Percentiles rank a stretch among this genome's conserved stretches.
phyloP scores from a whole-genome alignment of 2,113 vertebrate species.

The Cichladusa arquata region DNA sequence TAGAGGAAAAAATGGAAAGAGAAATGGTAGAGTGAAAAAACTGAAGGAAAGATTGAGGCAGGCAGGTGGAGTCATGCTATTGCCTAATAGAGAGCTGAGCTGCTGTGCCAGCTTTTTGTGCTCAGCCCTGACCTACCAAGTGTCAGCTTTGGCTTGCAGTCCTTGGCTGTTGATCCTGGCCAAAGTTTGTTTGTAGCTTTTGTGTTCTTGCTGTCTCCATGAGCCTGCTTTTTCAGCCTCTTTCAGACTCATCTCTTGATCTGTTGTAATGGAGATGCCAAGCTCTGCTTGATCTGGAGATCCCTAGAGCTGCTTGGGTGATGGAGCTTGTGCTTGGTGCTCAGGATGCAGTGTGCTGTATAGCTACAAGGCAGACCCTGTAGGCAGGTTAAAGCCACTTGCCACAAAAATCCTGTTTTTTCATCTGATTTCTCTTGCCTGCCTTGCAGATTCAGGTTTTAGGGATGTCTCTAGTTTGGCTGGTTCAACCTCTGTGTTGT shows the following conservation, averaged over 20 bases:
- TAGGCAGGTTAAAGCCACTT: background rate
- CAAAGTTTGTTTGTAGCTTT: background rate
- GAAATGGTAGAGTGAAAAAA: background rate
- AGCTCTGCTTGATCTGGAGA: too few species aligned
- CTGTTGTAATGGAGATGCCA: background rate
- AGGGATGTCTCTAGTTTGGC: background rate
- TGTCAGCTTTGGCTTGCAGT: background rate
- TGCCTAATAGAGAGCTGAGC: background rate
- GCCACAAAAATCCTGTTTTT: background rate
- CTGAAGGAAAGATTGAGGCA: background rate
- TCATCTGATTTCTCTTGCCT: background rate
- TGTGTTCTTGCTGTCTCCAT: background rate
- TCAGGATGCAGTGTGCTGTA: background rate
- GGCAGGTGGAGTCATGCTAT: background rate
- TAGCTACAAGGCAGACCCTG: background rate
- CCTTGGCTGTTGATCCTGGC: background rate
- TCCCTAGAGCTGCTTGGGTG: background rate
- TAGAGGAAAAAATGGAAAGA: background rate
- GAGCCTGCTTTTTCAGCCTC: background rate
- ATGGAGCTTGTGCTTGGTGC: background rate
- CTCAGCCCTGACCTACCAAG: background rate
- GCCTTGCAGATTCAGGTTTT: background rate
- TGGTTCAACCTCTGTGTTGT: background rate
- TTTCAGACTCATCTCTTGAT: background rate
- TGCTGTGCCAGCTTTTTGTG: background rate